Percentiles rank a stretch among this genome's conserved stretches.
These are phyloP conservation scores for Chaetura pelagica DNA, from an alignment of 2,113 vertebrate genomes.

Conservation along the genomic window DNA sequence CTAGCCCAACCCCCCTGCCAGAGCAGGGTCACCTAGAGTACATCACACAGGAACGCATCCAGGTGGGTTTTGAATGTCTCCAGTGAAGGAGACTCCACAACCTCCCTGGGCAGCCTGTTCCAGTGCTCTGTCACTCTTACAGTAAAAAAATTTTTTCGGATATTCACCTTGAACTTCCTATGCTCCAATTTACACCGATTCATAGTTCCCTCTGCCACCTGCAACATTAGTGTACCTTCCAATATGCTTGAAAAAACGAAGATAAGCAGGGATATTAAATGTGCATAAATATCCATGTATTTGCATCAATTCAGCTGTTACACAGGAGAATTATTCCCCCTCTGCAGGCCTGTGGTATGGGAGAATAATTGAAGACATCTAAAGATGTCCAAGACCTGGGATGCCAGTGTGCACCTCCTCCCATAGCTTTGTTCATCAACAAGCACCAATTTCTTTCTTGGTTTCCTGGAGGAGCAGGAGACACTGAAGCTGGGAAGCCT, in stretches of 20 bases:
- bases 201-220: background rate
- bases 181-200: too few relatives aligned
- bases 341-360: background rate
- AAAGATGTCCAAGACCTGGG: background rate
- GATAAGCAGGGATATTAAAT: background rate
- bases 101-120: too few relatives aligned
- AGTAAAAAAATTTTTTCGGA: too few relatives aligned
- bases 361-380: background rate
- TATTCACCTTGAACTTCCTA: too few relatives aligned
- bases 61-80: too few relatives aligned
- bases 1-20: too few relatives aligned
- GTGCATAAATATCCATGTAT: background rate
- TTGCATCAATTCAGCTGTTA: background rate
- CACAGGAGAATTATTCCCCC: fast-evolving
- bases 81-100: too few relatives aligned
- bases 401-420: background rate
- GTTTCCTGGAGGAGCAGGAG: background rate
- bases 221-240: background rate
- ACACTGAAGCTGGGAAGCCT: background rate
- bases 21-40: too few relatives aligned
- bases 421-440: background rate
- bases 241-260: background rate
- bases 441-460: background rate
- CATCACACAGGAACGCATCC: too few relatives aligned
- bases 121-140: too few relatives aligned